Base-by-base conservation (phyloP, 1,140 invertebrate genomes). In the Eulimnadia texana region DNA sequence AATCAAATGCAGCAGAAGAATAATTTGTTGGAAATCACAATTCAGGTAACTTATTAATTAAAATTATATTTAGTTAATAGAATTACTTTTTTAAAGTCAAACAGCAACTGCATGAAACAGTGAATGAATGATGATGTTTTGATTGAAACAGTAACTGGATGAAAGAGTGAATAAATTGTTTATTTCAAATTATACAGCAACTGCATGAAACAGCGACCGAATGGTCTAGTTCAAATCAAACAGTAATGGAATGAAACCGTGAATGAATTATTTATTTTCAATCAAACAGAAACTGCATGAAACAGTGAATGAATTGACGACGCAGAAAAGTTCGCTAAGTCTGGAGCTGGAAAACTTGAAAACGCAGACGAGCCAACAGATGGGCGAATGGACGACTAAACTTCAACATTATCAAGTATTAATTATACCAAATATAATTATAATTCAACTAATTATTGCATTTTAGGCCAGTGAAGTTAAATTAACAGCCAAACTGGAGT, bases 141-240 rank as follows among this genome's bases (percentile, higher is more conserved):
- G n/a, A n/a, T n/a, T n/a, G n/a, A n/a, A n/a, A 11, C 55, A 57
- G 55, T 27, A 57, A 57, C 55, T 57, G 13, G 33, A 57, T 27
- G 55, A 57, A 33, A n/a, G 24, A 1, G 20, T 57, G 11, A 20
- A 57, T n/a, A 57, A 57, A n/a, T 10, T 57, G 27, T n/a, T n/a
- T n/a, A n/a, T n/a, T n/a, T n/a, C n/a, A n/a, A n/a, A n/a, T n/a
- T n/a, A n/a, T n/a, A 11, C 55, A 57, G 55, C 25, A 57, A 57
- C 55, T 57, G 13, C 22, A 57, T 27, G 55, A 57, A 33, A n/a
- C 55, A 1, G 20, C 29, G 11, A 20, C 25, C 16, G 29, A 57
- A n/a, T 10, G 25, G 27, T 29, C 27, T n/a, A n/a, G n/a, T n/a
- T n/a, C n/a, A n/a, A n/a, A n/a, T n/a, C n/a, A n/a, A n/a, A 11